Percentiles rank a stretch among this genome's conserved stretches.
Evolutionary conservation across 2,797 vertebrate genomes (phyloP).

Genomic region (Hirundo rustica): DNA sequence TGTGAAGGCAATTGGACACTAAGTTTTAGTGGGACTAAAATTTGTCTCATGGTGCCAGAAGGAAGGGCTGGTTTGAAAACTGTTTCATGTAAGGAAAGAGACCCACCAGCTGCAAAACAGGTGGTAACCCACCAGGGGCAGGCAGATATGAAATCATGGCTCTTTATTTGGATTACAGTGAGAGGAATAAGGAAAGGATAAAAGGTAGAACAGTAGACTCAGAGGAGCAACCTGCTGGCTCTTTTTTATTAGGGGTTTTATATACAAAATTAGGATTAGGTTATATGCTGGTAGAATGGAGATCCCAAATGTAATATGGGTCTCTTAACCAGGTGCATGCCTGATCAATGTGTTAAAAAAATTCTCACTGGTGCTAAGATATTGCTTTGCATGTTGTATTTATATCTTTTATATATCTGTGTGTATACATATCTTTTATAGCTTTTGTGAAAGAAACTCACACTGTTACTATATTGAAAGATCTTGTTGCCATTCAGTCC

Average conservation of each 20-base stretch:
- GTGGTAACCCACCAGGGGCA: conserved; percentile 34
- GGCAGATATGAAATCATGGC: neutral
- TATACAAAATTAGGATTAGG: neutral
- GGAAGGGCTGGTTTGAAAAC: neutral
- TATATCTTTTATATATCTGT: neutral
- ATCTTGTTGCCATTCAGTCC: neutral
- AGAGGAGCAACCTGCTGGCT: neutral
- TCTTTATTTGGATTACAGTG: conserved; percentile 6
- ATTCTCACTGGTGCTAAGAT: neutral
- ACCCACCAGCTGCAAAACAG: conserved; percentile 42
- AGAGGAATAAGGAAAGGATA: neutral
- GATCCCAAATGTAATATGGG: neutral
- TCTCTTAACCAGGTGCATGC: neutral
- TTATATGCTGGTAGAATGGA: neutral
- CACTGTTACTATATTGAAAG: neutral
- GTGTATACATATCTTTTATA: neutral
- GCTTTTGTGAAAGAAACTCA: neutral
- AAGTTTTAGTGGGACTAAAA: neutral
- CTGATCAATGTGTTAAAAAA: neutral
- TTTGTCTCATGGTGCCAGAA: neutral
- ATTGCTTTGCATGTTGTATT: neutral
- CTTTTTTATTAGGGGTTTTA: neutral
- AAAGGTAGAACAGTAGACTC: neutral
- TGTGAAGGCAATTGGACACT: neutral
- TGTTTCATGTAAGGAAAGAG: neutral